A percentile compares a stretch with the other conserved stretches of the same genome.
Conservation (phyloP, 2,888 invertebrate species). For the Pseudanteris insignis region DNA sequence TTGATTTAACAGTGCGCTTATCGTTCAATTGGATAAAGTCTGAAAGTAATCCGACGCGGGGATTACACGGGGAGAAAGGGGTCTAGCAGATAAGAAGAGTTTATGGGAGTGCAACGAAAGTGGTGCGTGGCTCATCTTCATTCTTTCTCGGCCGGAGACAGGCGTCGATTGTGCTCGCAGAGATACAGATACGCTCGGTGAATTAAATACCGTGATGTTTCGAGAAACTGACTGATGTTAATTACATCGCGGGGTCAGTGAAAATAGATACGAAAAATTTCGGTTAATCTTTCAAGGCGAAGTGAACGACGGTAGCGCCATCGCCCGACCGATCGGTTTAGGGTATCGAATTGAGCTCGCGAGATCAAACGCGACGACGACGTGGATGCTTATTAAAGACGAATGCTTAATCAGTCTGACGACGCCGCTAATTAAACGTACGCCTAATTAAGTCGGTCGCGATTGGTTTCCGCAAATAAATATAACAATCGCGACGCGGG, state of each 20-base stretch:
- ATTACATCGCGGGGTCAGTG: background rate
- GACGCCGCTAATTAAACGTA: constrained; percentile 28
- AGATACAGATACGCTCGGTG: background rate
- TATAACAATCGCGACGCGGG: constrained; percentile 26
- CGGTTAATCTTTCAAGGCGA: background rate
- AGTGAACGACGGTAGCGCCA: no score
- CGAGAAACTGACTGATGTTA: no score
- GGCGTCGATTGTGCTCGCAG: constrained; percentile 7
- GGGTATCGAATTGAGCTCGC: no score
- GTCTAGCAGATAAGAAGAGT: constrained; percentile 19
- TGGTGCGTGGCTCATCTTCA: constrained; percentile 34
- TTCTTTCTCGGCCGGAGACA: constrained; percentile 24
- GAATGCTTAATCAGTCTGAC: constrained; percentile 8
- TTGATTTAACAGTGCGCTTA: constrained; percentile 27
- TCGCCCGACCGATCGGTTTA: no score
- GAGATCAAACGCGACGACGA: constrained; percentile 18
- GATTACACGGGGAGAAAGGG: no score
- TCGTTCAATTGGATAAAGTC: constrained; percentile 32
- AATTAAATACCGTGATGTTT: constrained; percentile 4
- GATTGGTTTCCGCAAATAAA: constrained; percentile 35
- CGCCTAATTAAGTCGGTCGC: constrained; percentile 34
- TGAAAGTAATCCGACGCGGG: constrained; percentile 15
- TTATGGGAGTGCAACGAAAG: constrained; percentile 12
- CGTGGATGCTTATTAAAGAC: constrained; percentile 8
- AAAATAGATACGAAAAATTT: background rate